Evolutionary conservation across 2,888 invertebrate species (phyloP), one percentile per base, ranked within the genome.

Genomic region (Prenolepis imparis): DNA sequence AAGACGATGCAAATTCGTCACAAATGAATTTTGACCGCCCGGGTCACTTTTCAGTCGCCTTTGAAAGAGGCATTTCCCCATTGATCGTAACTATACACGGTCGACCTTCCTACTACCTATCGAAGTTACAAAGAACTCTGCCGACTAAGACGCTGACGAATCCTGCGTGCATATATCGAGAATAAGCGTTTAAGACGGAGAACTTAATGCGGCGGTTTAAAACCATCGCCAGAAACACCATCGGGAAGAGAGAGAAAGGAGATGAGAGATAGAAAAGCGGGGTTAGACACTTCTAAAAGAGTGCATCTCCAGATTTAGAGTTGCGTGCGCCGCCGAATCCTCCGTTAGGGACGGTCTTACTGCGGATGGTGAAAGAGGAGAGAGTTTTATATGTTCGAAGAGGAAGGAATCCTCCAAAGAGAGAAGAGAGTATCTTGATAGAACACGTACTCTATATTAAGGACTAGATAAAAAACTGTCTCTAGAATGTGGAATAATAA

Each of bases 201-300:
- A 48, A 12, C 61, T 12, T 61, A 72, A 15, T 12, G 39, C 32
- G 57, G 44, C 32, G 57, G 44, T 36, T 48, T 18, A 18, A 66
- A 15, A 63, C 28, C 59, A 52, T 52, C 64, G 41, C 32, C 44
- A 39, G 63, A 39, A 57, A 81, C 63, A 36, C 57, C 67, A 39
- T 55, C 55, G 52, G 39, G 61, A 55, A 70, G 64, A 74, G 72
- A 82, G 55, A 80, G 44, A 15, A 28, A 28, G 36, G 12, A 75
- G 61, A 18, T 41, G 61, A 61, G 70, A 41, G 41, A 73, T 18
- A 48, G 59, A 41, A 70, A 81, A 84, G 63, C 67, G 67, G 61
- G 82, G 84, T 86, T 91, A 91, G 92, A 92, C 91, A 91, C 89
- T 90, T 91, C 90, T 91, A 92, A 92, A 93, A 92, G 90, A 92